Evolutionary conservation across 1,140 invertebrate genomes (phyloP).

Genomic region (Calephelis virginiensis): DNA sequence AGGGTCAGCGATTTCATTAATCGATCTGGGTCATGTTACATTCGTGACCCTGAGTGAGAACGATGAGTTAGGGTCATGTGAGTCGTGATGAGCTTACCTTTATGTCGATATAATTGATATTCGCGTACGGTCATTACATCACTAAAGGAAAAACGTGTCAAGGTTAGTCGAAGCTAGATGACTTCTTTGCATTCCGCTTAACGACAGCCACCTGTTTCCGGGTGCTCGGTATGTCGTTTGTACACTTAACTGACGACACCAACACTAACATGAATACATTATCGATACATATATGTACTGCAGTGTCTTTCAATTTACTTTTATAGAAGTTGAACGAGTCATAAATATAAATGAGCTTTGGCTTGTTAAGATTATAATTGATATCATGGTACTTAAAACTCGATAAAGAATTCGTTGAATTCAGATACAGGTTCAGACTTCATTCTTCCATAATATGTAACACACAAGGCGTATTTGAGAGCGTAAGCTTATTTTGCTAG

Average conservation of each 20-base stretch:
- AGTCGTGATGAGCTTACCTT: slow-evolving; percentile 18
- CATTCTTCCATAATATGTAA: too few species aligned
- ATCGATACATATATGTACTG: background rate
- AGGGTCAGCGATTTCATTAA: slow-evolving; percentile 20
- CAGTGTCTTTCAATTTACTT: background rate
- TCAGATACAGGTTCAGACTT: too few species aligned
- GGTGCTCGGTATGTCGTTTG: slow-evolving; percentile 37
- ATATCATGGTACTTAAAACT: too few species aligned
- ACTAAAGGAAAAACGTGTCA: slow-evolving; percentile 54
- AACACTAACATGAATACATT: background rate
- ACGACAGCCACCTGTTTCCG: slow-evolving; percentile 55
- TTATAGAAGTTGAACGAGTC: background rate
- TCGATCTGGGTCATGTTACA: slow-evolving; percentile 19
- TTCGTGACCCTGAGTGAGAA: slow-evolving; percentile 15
- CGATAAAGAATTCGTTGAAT: too few species aligned
- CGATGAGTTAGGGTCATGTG: slow-evolving; percentile 5
- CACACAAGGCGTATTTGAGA: too few species aligned
- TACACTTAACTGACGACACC: slow-evolving; percentile 28
- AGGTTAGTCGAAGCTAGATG: slow-evolving; percentile 44
- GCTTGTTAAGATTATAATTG: too few species aligned
- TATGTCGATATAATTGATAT: slow-evolving; percentile 36
- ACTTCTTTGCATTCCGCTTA: slow-evolving; percentile 46
- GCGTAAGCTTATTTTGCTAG: too few species aligned
- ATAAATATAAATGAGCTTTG: too few species aligned
- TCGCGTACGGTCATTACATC: slow-evolving; percentile 45